Base-by-base conservation (phyloP, 2,888 invertebrate species). In the Lasioglossum villosulum region DNA sequence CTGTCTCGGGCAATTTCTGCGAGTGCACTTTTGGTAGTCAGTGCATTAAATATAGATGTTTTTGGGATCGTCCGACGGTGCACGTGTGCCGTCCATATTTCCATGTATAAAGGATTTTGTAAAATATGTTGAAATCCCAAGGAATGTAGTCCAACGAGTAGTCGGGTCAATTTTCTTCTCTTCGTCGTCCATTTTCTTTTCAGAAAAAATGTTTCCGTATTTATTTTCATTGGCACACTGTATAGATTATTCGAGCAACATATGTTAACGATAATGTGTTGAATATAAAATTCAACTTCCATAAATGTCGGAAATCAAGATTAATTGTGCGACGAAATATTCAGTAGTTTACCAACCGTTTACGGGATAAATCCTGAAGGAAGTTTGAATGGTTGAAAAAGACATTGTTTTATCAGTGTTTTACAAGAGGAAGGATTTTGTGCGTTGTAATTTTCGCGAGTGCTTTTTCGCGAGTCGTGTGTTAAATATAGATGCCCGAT, bases 401-500 rank as follows among this genome's bases (percentile, higher is more conserved):
- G n/a, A 10, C 10, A n/a, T 56, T 56, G 10, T 56, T 56, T 56
- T n/a, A 56, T n/a, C n/a, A 56, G 52, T 56, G 52, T 56, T 56
- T 23, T 10, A 52, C 52, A 23, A 10, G 52, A 23, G 52, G 23
- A 16, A 23, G 52, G 52, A 52, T n/a, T 52, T 52, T n/a, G 52
- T n/a, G 0, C n/a, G 10, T 56, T n/a, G 52, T 23, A 56, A 56
- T 56, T 56, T 56, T 56, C 23, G 23, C 52, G 52, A 23, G 23
- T 52, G 52, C 52, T 52, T 52, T 52, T 23, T 52, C 10, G 10
- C 52, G 1, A 10, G 2, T 10, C 10, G 52, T 56, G 52, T n/a
- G 52, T 52, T 52, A 52, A 52, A 52, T n/a, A 52, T 52, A 52
- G 52, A 52, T n/a, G 52, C n/a, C n/a, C n/a, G n/a, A 52, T n/a